Conservation (phyloP, 2,797 vertebrate genomes). For the Xenopus petersii region DNA sequence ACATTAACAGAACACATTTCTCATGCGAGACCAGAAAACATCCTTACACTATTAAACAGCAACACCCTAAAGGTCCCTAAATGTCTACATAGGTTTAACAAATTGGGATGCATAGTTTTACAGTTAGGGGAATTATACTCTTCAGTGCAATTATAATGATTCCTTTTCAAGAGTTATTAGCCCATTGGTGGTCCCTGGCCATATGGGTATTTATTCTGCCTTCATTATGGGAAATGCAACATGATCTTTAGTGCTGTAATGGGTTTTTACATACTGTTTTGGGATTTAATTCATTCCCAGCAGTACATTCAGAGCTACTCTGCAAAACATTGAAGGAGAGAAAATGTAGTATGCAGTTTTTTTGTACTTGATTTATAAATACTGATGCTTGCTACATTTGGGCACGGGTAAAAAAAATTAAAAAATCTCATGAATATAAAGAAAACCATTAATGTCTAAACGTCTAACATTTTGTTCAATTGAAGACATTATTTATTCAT, state of each 20-base stretch:
- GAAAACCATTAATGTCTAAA: slow-evolving; percentile 6
- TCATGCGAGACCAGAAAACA: slow-evolving; percentile 19
- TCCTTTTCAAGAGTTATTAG: slow-evolving; percentile 56
- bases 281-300: slow-evolving; percentile 20
- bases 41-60: slow-evolving; percentile 49
- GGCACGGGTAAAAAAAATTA: too few species aligned
- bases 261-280: slow-evolving; percentile 28
- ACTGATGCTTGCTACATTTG: not conserved
- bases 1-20: slow-evolving; percentile 15
- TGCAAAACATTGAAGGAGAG: slow-evolving; percentile 14
- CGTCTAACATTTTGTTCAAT: slow-evolving; percentile 2
- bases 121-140: slow-evolving; percentile 54
- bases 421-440: slow-evolving; percentile 11
- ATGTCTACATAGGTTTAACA: slow-evolving; percentile 51
- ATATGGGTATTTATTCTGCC: slow-evolving; percentile 48
- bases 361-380: slow-evolving; percentile 4
- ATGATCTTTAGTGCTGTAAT: slow-evolving; percentile 28
- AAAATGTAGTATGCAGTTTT: not conserved
- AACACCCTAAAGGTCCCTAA: slow-evolving; percentile 54
- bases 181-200: slow-evolving; percentile 46
- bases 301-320: slow-evolving; percentile 24
- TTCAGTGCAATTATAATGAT: slow-evolving; percentile 54
- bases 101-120: slow-evolving; percentile 54
- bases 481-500: slow-evolving; percentile 13
- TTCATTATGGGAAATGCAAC: slow-evolving; percentile 52